Base-by-base conservation (phyloP, 1,140 invertebrate genomes). In the Berghia stephanieae region DNA sequence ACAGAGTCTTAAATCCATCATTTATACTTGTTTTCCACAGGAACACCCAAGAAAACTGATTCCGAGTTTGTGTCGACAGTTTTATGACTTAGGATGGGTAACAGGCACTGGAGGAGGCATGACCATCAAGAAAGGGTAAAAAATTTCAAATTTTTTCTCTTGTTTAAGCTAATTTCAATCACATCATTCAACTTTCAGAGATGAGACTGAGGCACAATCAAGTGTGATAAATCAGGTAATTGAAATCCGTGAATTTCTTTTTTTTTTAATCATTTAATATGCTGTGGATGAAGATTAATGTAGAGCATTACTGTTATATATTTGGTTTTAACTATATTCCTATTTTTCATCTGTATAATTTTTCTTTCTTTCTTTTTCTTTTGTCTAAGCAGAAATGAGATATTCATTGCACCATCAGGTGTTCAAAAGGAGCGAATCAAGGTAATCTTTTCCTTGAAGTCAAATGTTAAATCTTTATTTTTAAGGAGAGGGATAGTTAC, bases 381-480 rank as follows among this genome's bases (percentile, higher is more conserved):
- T 85, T 84, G 73, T 82, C 78, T 80, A 91, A 89, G 21, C 81
- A 96, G 95, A n/a, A 91, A 96, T 68, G 92, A 96, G 89, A 98
- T 99, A 83, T 99, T 94, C 84, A 97, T 99, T 85, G 97, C 98
- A 3, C 98, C 98, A 40, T 99, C 97, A 13, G 97, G 96, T 75
- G 97, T 99, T 0, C 98, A 99, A 88, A 99, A 99, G 87, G 98
- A 99, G 88, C 92, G 96, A 75, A 95, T 89, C 63, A 77, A 88
- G 79, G 87, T 89, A 82, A n/a, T n/a, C n/a, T n/a, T n/a, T n/a
- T n/a, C n/a, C n/a, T 67, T 0, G n/a, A 49, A 18, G 16, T 18
- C 16, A 18, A 24, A 34, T 73, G 5, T n/a, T 3, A 3, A 36
- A 16, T 60, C 57, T 57, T 74, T 24, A 21, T n/a, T 67, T 4